phyloP scores from a whole-genome alignment of 2,113 vertebrate species.

The Lepisosteus osseus region DNA sequence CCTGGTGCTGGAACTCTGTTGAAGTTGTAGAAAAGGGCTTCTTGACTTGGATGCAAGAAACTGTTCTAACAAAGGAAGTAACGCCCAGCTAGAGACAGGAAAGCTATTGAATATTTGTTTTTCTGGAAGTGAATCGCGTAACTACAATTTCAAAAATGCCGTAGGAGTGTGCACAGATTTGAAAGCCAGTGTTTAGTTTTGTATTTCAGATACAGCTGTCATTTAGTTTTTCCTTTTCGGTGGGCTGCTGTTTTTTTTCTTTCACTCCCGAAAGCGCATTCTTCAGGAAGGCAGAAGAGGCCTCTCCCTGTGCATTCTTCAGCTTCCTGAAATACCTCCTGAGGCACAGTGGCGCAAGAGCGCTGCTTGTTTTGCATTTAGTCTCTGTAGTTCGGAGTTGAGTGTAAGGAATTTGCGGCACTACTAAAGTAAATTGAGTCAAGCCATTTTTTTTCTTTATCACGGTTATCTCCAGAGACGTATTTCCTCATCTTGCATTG shows the following conservation, averaged over 20 bases:
- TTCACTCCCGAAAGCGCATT: slow-evolving; percentile 13
- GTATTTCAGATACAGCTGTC: not conserved
- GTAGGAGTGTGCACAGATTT: no score
- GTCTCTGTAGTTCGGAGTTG: no score
- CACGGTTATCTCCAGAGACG: no score
- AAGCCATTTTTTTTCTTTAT: no score
- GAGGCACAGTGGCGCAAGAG: slow-evolving; percentile 9
- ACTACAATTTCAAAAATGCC: no score
- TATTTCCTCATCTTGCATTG: no score
- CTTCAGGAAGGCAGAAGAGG: slow-evolving; percentile 24
- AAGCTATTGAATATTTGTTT: slow-evolving; percentile 31
- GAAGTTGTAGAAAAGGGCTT: no score
- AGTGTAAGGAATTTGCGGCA: no score
- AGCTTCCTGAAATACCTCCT: slow-evolving; percentile 47
- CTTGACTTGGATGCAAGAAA: not conserved
- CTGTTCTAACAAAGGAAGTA: not conserved
- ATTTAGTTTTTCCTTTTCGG: not conserved
- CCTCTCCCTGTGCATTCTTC: slow-evolving; percentile 57
- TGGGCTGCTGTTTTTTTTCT: not conserved
- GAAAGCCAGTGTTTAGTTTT: not conserved
- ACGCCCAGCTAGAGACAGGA: slow-evolving; percentile 13
- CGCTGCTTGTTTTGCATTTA: not conserved
- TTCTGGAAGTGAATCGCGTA: slow-evolving; percentile 31
- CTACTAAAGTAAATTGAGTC: no score
- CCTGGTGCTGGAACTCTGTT: no score